Evolutionary conservation across 2,888 invertebrate species (phyloP).

Genomic region (Thereva unica): DNA sequence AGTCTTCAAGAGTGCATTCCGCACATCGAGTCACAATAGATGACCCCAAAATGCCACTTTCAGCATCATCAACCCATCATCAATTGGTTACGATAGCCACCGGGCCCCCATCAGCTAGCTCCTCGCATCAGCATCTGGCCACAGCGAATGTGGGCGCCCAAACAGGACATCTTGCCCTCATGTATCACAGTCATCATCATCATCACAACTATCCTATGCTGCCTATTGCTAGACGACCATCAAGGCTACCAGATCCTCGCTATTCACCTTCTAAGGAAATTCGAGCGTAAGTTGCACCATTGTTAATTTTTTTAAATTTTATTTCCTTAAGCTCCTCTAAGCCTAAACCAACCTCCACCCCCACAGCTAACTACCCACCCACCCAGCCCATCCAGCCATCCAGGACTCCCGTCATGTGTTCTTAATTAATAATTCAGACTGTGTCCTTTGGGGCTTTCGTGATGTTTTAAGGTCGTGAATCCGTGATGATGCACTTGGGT

Average conservation of each 20-base stretch:
- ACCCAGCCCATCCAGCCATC: not conserved
- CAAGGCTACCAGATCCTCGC: conserved; percentile 47
- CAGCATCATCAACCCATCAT: conserved; percentile 50
- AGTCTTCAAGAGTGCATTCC: conserved; percentile 51
- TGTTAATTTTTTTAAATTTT: conserved; percentile 14
- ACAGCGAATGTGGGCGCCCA: conserved; percentile 36
- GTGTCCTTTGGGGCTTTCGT: conserved; percentile 14
- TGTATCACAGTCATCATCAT: conserved; percentile 51
- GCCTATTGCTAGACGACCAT: conserved; percentile 55
- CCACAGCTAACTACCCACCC: no score
- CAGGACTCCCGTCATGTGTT: not conserved
- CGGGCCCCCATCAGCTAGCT: conserved; percentile 35
- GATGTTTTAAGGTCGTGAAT: conserved; percentile 16
- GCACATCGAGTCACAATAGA: conserved; percentile 58
- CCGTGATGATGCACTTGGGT: conserved; percentile 3
- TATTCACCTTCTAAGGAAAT: conserved; percentile 43
- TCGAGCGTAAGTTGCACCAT: conserved; percentile 29
- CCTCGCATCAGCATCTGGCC: conserved; percentile 38
- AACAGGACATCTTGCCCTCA: conserved; percentile 54
- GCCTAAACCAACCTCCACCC: no score
- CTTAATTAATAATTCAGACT: conserved; percentile 24
- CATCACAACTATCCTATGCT: conserved; percentile 56
- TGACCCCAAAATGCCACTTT: conserved; percentile 54
- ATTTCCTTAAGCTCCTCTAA: not conserved
- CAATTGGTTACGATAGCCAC: conserved; percentile 45